phyloP scores from a whole-genome alignment of 1,140 invertebrate species.

The Zaprionus camerounensis region DNA sequence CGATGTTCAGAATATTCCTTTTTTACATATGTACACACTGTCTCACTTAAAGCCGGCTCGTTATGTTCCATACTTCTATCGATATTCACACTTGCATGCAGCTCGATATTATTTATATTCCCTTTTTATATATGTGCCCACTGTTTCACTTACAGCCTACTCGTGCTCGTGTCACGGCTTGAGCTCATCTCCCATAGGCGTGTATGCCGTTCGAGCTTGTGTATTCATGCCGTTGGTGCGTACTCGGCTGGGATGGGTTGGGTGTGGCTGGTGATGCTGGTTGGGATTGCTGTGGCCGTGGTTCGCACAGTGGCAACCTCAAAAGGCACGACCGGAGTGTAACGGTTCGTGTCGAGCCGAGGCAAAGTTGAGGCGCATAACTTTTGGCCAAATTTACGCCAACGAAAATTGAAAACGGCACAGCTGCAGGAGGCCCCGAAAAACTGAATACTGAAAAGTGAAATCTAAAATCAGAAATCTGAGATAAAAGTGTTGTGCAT shows the following conservation, averaged over 20 bases:
- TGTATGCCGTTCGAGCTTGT: constrained; percentile 44
- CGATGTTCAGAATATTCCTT: too few species aligned
- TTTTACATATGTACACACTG: too few species aligned
- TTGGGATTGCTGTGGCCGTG: neutral
- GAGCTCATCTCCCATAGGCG: neutral
- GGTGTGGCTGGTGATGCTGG: neutral
- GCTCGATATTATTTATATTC: neutral
- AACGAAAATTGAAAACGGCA: constrained; percentile 44
- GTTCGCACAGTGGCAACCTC: constrained; percentile 9
- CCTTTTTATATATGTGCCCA: neutral
- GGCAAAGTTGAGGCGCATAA: constrained; percentile 52
- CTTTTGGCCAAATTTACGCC: constrained; percentile 68
- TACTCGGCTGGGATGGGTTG: neutral
- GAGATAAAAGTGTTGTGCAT: constrained; percentile 50
- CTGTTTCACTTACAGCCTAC: neutral
- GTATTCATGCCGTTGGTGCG: constrained; percentile 18
- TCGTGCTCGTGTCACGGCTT: neutral
- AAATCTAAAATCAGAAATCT: constrained; percentile 36
- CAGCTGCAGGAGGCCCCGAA: constrained; percentile 26
- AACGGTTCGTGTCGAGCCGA: constrained; percentile 34
- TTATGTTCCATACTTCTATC: neutral
- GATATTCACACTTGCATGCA: neutral
- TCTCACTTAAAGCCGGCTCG: too few species aligned
- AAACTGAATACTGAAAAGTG: constrained; percentile 17
- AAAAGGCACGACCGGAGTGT: constrained; percentile 1